Conservation (phyloP, 2,888 invertebrate species). For the Caenorhabditis afra region DNA sequence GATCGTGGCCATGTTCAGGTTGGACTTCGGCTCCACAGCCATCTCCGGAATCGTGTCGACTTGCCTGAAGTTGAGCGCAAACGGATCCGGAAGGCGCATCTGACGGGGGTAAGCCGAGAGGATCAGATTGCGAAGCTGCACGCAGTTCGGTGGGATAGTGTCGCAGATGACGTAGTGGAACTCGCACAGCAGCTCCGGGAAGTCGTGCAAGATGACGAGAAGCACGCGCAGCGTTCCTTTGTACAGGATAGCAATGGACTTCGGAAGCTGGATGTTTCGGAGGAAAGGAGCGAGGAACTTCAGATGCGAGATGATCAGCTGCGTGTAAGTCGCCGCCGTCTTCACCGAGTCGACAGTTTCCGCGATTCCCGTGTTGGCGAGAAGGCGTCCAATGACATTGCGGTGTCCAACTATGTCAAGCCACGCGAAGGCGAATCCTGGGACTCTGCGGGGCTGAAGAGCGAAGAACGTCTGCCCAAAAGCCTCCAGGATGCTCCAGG, state of each 20-base stretch:
- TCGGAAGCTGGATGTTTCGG: constrained; percentile 94
- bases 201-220: constrained; percentile 95
- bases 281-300: constrained; percentile 97
- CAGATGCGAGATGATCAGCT: constrained; percentile 94
- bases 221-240: constrained; percentile 90
- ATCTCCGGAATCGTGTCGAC: constrained; percentile 80
- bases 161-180: constrained; percentile 99
- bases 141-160: constrained; percentile 98
- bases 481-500: constrained; percentile 90
- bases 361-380: constrained; percentile 64
- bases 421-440: constrained; percentile 98
- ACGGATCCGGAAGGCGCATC: constrained; percentile 98
- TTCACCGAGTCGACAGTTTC: constrained; percentile 63
- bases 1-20: constrained; percentile 73
- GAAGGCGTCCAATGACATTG: constrained; percentile 71
- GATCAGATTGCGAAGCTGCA: constrained; percentile 97
- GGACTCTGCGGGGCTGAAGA: constrained; percentile 92
- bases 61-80: constrained; percentile 93
- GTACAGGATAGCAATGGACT: constrained; percentile 93
- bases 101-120: constrained; percentile 97
- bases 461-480: constrained; percentile 87
- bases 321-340: constrained; percentile 88
- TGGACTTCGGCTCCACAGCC: constrained; percentile 77
- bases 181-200: constrained; percentile 98
- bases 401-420: constrained; percentile 95